These are phyloP conservation scores for Hemicrepidius hirtus DNA, from an alignment of 2,888 invertebrate species.

Conservation along the genomic window DNA sequence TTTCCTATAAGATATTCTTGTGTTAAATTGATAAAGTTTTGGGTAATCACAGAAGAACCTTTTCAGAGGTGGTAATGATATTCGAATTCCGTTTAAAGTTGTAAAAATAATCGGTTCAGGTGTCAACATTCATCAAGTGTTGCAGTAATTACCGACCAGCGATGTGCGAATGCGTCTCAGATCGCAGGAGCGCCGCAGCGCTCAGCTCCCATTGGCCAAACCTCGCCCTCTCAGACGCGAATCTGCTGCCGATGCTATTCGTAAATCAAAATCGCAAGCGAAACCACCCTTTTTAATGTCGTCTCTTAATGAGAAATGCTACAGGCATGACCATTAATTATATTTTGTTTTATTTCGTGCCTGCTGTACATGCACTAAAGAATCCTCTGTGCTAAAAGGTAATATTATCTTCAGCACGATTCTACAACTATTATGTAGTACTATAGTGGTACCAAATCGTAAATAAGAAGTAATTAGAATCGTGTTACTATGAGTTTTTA, in stretches of 20 bases:
- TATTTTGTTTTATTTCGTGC: conserved; percentile 50
- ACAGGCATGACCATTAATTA: conserved; percentile 53
- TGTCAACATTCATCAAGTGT: conserved; percentile 51
- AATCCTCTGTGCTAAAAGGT: conserved; percentile 30
- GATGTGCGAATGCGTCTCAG: conserved; percentile 54
- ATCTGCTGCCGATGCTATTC: conserved; percentile 72
- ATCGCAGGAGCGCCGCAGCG: conserved; percentile 61
- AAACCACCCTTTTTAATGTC: conserved; percentile 55
- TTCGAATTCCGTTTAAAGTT: conserved; percentile 52
- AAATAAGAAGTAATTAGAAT: conserved; percentile 9
- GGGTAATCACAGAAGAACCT: conserved; percentile 18
- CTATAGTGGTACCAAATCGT: background rate
- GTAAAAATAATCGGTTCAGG: conserved; percentile 52
- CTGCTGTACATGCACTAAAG: conserved; percentile 38
- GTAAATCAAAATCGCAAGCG: conserved; percentile 71
- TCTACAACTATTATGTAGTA: conserved; percentile 17
- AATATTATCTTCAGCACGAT: conserved; percentile 44
- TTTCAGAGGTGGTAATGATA: conserved; percentile 44
- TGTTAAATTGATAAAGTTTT: background rate
- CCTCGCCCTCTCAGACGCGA: conserved; percentile 68
- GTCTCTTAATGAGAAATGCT: conserved; percentile 54
- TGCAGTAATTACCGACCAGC: conserved; percentile 56
- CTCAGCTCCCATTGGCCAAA: conserved; percentile 67
- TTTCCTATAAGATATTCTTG: background rate
- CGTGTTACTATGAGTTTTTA: background rate